Evolutionary conservation across 2,888 invertebrate species (phyloP), one percentile per base, ranked within the genome.

Genomic region (Morpho deidamia): DNA sequence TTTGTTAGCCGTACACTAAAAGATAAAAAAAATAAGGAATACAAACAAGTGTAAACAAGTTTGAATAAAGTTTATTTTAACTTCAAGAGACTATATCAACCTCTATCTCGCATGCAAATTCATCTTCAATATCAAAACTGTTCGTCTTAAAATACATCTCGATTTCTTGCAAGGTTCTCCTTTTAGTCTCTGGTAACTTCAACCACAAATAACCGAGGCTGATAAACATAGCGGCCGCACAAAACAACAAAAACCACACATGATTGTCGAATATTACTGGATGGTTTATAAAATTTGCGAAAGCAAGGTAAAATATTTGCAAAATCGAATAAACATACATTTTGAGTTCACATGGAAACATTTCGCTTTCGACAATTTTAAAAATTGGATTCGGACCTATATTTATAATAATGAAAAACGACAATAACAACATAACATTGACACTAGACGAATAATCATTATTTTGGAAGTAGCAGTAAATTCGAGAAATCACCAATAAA

Each of bases 141-240:
- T 23, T 23, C 3, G 3, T 23, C 5, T 23, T 23, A 23, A 23
- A 23, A 23, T 23, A 23, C 23, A 23, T 23, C 23, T 23, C 23
- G 5, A 23, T 23, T 23, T 23, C 23, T 23, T 23, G 23, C 23
- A 23, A 23, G 5, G 23, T 23, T 23, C 23, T 23, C 23, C 23
- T 23, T 23, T 23, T 2, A 2, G 69, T 69, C 56, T 74, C 70
- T 10, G 70, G 70, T 39, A 70, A 60, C 37, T 37, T 37, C 8
- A 3, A 37, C 40, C 40, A 40, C 4, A 40, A n/a, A 11, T 40
- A 40, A 7, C 40, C 40, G 7, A 40, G 40, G 7, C 11, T 11
- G 11, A 40, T 4, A 7, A 11, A 11, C 40, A 40, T 40, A n/a
- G 11, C 11, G 4, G 10, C 11, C 2, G n/a, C 40, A 40, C n/a